Conservation (phyloP, 2,888 invertebrate species). For the Drosophila mimica region DNA sequence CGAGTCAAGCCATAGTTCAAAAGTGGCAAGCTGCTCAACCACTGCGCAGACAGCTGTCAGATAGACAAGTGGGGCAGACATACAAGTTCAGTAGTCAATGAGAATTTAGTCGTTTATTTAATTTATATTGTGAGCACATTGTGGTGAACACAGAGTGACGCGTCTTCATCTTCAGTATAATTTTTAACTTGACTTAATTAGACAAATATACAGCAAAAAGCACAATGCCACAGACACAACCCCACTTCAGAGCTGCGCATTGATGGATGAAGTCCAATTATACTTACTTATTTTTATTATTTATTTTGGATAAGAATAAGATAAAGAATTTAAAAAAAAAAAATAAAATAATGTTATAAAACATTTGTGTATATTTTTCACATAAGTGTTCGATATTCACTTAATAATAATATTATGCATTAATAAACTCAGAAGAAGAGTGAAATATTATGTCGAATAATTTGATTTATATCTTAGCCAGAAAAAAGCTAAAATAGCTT, state of each 20-base stretch:
- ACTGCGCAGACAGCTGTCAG: conserved; percentile 6
- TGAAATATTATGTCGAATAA: background rate
- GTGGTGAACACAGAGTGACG: conserved; percentile 28
- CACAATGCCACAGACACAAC: conserved; percentile 54
- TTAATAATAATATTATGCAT: background rate
- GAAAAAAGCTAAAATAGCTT: conserved; percentile 27
- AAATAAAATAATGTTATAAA: background rate
- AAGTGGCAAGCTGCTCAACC: conserved; percentile 2
- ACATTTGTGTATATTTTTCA: background rate
- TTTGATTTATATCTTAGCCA: background rate
- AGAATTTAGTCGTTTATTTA: conserved; percentile 24
- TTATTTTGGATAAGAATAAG: too few relatives aligned
- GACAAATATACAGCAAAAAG: conserved; percentile 60
- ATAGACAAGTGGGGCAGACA: conserved; percentile 17
- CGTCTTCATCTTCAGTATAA: conserved; percentile 51
- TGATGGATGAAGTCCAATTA: background rate
- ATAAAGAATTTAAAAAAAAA: too few relatives aligned
- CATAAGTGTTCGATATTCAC: background rate
- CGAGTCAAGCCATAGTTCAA: conserved; percentile 25
- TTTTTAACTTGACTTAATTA: conserved; percentile 76
- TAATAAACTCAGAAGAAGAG: too few relatives aligned
- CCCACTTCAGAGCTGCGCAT: background rate
- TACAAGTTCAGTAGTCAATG: conserved; percentile 2
- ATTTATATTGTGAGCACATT: conserved; percentile 64
- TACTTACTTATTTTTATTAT: background rate